These are phyloP conservation scores for Drosophila subquinaria DNA, from an alignment of 2,888 invertebrate genomes.

Conservation along the genomic window DNA sequence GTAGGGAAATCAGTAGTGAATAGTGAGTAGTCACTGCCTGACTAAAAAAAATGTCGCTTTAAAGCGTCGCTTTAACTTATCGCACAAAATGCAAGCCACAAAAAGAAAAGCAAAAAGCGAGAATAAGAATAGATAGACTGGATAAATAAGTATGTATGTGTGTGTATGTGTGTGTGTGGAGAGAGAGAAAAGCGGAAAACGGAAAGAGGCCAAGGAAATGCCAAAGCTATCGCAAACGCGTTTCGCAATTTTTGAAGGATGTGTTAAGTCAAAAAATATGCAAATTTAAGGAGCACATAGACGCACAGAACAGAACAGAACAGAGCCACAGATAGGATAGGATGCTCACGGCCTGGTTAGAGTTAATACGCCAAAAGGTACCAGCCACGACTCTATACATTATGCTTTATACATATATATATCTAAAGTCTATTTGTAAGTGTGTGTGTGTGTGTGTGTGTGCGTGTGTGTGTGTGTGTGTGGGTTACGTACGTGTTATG, in stretches of 20 bases:
- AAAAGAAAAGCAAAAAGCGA: background rate
- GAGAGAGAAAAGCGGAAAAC: conserved; percentile 48
- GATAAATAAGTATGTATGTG: conserved; percentile 31
- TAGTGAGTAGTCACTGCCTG: background rate
- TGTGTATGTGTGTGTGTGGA: too few species aligned
- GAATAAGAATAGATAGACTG: conserved; percentile 28
- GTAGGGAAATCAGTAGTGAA: background rate
- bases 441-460: conserved; percentile 46
- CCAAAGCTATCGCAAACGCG: conserved; percentile 80
- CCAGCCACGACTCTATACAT: conserved; percentile 11
- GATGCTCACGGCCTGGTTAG: conserved; percentile 45
- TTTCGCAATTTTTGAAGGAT: conserved; percentile 80
- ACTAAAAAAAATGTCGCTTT: conserved; percentile 20
- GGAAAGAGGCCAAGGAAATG: conserved; percentile 79
- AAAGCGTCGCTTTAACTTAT: conserved; percentile 46
- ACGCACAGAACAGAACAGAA: conserved; percentile 6
- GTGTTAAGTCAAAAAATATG: conserved; percentile 81
- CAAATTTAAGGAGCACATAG: conserved; percentile 60
- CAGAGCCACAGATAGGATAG: conserved; percentile 10
- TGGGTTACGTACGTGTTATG: conserved; percentile 72
- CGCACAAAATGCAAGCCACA: conserved; percentile 13
- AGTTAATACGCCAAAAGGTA: conserved; percentile 56
- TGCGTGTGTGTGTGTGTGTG: conserved; percentile 45
- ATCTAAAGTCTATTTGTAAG: conserved; percentile 32
- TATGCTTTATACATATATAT: conserved; percentile 20